Evolutionary conservation across 2,888 invertebrate genomes (phyloP), one percentile per base, ranked within the genome.

Genomic region (Tipula vernalis): DNA sequence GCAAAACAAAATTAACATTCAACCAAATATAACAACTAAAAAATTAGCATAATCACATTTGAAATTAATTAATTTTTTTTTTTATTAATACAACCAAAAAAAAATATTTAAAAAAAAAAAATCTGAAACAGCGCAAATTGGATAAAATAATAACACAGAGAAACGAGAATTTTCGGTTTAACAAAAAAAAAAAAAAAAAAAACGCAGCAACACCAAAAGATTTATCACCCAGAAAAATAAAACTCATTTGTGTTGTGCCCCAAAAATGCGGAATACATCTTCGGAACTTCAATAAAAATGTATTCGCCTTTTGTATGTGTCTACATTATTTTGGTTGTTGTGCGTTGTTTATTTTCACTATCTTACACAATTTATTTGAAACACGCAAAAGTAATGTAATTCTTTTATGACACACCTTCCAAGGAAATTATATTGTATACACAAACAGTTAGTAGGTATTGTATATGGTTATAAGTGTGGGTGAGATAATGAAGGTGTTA

Each of bases 1-100:
- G 71, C 71, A 71, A 71, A 71, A 71, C 71, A 71, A 71, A 71
- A 71, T 71, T 71, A 71, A 71, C 71, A 71, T 71, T 71, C 71
- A 71, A 71, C 71, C 71, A 71, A 71, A 71, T 71, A 71, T 71
- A 71, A 71, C 71, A 71, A 71, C 71, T 71, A 28, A 71, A 71
- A 71, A 71, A 71, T 71, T 71, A 71, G 71, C 71, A 71, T 71
- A 71, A 71, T 71, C 71, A 71, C 71, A 71, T 71, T 71, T 71
- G 71, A 71, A 71, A 71, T 71, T 71, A 71, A 71, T 71, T 71
- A 71, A 71, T 71, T 71, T 71, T 71, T 71, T n/a, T 28, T 71
- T 71, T 71, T 71, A 71, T 71, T 71, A 71, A 71, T 71, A 28
- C 71, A 28, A 71, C 71, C 28, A 28, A 28, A 71, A 18, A 28